Conservation (phyloP, 2,888 invertebrate genomes). For the Sturmia bella region DNA sequence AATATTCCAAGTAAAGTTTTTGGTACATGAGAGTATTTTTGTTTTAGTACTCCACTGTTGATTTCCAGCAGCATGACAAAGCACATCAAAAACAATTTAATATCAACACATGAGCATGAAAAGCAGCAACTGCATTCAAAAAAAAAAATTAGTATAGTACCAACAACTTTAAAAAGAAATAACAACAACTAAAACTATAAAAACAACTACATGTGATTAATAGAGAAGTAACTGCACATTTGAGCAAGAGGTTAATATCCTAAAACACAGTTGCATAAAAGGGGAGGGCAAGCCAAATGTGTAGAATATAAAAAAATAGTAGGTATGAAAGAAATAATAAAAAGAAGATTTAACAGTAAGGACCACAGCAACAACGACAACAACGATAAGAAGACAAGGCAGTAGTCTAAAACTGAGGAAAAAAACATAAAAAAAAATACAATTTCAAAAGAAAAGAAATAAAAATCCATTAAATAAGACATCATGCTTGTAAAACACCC, state of each 20-base stretch:
- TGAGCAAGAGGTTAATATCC: slow-evolving; percentile 65
- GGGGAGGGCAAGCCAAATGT: background rate
- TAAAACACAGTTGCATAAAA: slow-evolving; percentile 23
- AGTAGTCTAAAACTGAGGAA: background rate
- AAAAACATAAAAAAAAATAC: slow-evolving; percentile 27
- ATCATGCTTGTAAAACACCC: slow-evolving; percentile 46
- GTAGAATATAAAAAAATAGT: background rate
- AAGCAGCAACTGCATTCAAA: slow-evolving; percentile 20
- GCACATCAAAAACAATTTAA: slow-evolving; percentile 1
- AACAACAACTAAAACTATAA: slow-evolving; percentile 42
- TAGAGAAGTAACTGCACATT: slow-evolving; percentile 18
- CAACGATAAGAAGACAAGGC: slow-evolving; percentile 18
- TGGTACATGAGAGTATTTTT: too few relatives aligned
- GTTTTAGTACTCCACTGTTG: background rate
- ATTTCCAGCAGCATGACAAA: background rate
- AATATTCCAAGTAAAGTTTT: too few relatives aligned
- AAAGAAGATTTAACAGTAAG: slow-evolving; percentile 23
- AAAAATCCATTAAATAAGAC: slow-evolving; percentile 26
- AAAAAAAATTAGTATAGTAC: background rate
- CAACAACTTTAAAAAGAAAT: slow-evolving; percentile 32
- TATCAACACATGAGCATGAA: slow-evolving; percentile 43
- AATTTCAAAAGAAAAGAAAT: background rate
- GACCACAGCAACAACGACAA: slow-evolving; percentile 21
- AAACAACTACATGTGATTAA: slow-evolving; percentile 34
- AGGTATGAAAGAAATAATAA: background rate